Evolutionary conservation across 1,140 invertebrate genomes (phyloP), one percentile per base, ranked within the genome.

Genomic region (Nomia melanderi): DNA sequence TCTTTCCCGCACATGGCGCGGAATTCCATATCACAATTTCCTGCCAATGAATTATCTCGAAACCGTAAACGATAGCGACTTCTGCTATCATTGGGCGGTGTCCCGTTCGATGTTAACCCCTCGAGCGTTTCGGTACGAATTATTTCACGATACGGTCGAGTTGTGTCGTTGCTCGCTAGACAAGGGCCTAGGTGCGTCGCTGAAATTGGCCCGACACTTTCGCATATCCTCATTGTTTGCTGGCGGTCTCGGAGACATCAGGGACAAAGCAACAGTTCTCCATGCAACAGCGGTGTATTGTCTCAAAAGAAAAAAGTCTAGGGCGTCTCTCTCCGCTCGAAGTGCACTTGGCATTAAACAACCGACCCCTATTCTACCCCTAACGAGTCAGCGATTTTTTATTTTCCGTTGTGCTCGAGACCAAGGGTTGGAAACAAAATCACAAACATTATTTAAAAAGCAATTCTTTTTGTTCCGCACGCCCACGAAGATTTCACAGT

Each of bases 291-390:
- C 64, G 66, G 41, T 75, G 69, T 59, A 83, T 84, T 84, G 83
- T 84, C 72, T 80, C 50, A 57, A 72, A 44, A 67, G 65, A 82
- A 77, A 78, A 73, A 77, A 83, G 83, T 76, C 65, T 74, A 69
- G 59, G 50, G 73, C 73, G 70, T 82, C 76, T 78, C 76, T 78
- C 67, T 76, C 65, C 44, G 65, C 63, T 36, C 69, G 36, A 73
- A 86, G 82, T 82, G 82, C 79, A 79, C 84, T 86, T 84, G 82
- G 73, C 79, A 79, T 69, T 82, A 79, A 86, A 75, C 76, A 80
- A 72, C 39, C 75, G 47, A 75, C 66, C 74, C 70, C 65, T 77
- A 77, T 85, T 81, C 82, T 77, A 56, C 56, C 63, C 53, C 39
- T 70, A 75, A 83, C 72, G 73, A 73, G 67, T 70, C 83, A 72